phyloP scores from a whole-genome alignment of 1,140 invertebrate species.

The Musca domestica region DNA sequence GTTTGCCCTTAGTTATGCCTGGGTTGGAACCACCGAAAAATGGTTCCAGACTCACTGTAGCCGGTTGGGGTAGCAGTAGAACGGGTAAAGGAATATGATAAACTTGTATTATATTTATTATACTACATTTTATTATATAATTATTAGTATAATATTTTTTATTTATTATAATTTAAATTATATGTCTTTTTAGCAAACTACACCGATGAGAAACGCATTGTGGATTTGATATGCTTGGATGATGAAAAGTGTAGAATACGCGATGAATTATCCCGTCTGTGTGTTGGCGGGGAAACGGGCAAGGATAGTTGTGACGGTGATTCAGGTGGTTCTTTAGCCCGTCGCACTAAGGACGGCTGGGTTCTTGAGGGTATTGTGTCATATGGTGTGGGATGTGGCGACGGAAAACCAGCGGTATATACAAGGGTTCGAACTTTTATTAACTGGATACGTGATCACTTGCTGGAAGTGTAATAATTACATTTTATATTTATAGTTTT shows the following conservation, averaged over 20 bases:
- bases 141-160: no score
- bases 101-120: no score
- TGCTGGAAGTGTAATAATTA: no score
- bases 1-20: constrained; percentile 44
- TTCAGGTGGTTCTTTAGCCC: constrained; percentile 64
- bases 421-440: constrained; percentile 49
- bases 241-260: constrained; percentile 46
- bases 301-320: constrained; percentile 63
- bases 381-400: constrained; percentile 52
- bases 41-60: constrained; percentile 54
- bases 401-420: constrained; percentile 53
- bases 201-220: constrained; percentile 57
- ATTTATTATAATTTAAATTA: no score
- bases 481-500: no score
- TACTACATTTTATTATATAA: no score
- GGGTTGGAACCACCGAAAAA: neutral
- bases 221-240: constrained; percentile 55
- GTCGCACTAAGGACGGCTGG: constrained; percentile 42
- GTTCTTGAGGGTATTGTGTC: constrained; percentile 57
- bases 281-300: constrained; percentile 57
- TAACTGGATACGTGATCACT: constrained; percentile 49
- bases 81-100: neutral
- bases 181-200: constrained; percentile 11
- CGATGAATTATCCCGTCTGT: constrained; percentile 49
- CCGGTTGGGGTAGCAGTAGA: constrained; percentile 64